phyloP scores from a whole-genome alignment of 2,797 vertebrate species.

The Tiaroga cobitis region DNA sequence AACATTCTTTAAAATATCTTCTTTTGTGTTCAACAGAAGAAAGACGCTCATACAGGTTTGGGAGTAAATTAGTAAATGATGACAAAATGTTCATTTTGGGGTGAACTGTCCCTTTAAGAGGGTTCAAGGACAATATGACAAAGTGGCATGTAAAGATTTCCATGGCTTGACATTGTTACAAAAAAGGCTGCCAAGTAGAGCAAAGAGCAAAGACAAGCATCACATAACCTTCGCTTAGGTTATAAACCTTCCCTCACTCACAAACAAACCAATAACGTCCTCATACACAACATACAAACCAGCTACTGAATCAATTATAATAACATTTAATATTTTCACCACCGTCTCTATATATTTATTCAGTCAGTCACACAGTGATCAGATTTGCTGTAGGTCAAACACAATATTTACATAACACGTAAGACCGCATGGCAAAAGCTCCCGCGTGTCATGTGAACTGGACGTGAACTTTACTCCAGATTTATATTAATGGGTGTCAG shows the following conservation, averaged over 20 bases:
- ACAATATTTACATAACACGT: not conserved
- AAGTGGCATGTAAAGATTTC: not conserved
- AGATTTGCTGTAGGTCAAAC: not conserved
- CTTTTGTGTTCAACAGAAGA: too few species aligned
- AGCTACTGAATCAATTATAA: not conserved
- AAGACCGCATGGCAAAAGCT: not conserved
- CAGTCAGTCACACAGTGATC: not conserved
- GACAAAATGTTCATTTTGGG: too few species aligned
- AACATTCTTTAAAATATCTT: too few species aligned
- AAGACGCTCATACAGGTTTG: too few species aligned
- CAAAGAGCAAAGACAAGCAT: slow-evolving; percentile 38
- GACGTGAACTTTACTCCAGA: slow-evolving; percentile 75
- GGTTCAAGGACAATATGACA: not conserved
- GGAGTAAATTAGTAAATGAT: too few species aligned
- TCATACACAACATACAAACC: not conserved
- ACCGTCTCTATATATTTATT: not conserved
- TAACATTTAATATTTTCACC: not conserved
- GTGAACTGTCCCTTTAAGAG: not conserved
- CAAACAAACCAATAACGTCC: not conserved
- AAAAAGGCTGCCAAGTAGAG: slow-evolving; percentile 30
- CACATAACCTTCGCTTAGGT: slow-evolving; percentile 3
- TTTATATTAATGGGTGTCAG: slow-evolving; percentile 45
- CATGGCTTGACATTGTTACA: slow-evolving; percentile 29
- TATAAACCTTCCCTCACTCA: not conserved
- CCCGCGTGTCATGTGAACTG: slow-evolving; percentile 64